Percentiles rank a stretch among this genome's conserved stretches.
phyloP scores from a whole-genome alignment of 2,888 invertebrate species.

The Drepana falcataria region DNA sequence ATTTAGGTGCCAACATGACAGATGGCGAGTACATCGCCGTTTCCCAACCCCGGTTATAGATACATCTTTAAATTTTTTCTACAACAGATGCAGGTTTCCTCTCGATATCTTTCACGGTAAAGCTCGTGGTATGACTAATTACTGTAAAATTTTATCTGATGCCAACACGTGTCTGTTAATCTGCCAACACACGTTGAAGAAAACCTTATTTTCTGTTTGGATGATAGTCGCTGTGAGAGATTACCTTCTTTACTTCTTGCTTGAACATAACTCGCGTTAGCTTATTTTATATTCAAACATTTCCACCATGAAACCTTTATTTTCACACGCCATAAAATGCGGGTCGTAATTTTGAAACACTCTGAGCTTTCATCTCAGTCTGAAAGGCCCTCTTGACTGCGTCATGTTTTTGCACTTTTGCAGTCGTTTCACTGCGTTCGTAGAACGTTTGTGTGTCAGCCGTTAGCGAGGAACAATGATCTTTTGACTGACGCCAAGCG shows the following conservation, averaged over 20 bases:
- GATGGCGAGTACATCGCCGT: too few relatives aligned
- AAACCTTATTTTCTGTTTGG: too few relatives aligned
- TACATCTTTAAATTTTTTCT: too few relatives aligned
- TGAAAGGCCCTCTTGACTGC: constrained; percentile 43
- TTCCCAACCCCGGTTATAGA: too few relatives aligned
- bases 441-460: constrained; percentile 52
- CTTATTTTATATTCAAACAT: not conserved
- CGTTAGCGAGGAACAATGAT: constrained; percentile 55
- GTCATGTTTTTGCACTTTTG: constrained; percentile 36
- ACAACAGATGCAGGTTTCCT: too few relatives aligned
- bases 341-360: constrained; percentile 51
- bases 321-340: constrained; percentile 47
- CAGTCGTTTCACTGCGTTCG: constrained; percentile 32
- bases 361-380: constrained; percentile 39
- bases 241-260: not conserved
- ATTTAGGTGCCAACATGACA: too few relatives aligned
- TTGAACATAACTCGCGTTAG: not conserved
- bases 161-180: too few relatives aligned
- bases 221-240: too few relatives aligned
- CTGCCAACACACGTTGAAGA: too few relatives aligned
- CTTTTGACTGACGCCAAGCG: constrained; percentile 54
- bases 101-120: too few relatives aligned
- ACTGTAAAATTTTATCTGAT: too few relatives aligned
- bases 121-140: too few relatives aligned
- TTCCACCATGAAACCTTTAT: constrained; percentile 15